These are phyloP conservation scores for Conus betulinus DNA, from an alignment of 1,140 invertebrate genomes.

Conservation along the genomic window DNA sequence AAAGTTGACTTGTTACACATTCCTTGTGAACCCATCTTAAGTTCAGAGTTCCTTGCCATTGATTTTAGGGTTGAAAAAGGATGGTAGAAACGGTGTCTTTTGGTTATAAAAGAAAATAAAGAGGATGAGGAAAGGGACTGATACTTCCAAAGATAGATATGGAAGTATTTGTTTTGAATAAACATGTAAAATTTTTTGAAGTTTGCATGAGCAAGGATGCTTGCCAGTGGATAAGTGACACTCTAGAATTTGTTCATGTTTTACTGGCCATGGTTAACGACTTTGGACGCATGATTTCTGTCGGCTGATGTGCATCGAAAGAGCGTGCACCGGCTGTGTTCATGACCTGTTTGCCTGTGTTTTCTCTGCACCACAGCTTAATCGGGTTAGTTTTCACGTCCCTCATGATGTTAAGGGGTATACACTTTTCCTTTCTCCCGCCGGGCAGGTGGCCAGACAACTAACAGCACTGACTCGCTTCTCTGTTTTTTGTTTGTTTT, in stretches of 20 bases:
- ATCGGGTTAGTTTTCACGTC: neutral
- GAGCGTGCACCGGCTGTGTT: neutral
- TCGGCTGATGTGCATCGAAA: neutral
- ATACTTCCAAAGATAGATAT: no score
- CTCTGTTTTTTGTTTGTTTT: neutral
- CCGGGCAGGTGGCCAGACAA: neutral
- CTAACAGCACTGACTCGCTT: neutral
- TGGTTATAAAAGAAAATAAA: no score
- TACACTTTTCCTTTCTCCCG: neutral
- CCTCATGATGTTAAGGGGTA: neutral
- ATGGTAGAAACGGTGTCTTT: no score
- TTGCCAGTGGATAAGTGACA: neutral
- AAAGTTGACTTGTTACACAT: no score
- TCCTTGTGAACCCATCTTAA: no score
- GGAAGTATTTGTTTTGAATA: no score
- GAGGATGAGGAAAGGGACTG: no score
- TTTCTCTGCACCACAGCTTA: slow-evolving; percentile 19
- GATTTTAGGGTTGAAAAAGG: no score
- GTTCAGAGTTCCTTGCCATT: no score
- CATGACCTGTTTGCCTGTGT: neutral
- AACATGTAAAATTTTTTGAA: no score
- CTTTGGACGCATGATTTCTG: neutral
- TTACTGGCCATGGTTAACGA: neutral
- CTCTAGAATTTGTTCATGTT: neutral
- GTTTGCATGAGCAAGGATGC: no score